Evolutionary conservation across 2,113 vertebrate genomes (phyloP), one percentile per base, ranked within the genome.

Genomic region (Leiothrix lutea): DNA sequence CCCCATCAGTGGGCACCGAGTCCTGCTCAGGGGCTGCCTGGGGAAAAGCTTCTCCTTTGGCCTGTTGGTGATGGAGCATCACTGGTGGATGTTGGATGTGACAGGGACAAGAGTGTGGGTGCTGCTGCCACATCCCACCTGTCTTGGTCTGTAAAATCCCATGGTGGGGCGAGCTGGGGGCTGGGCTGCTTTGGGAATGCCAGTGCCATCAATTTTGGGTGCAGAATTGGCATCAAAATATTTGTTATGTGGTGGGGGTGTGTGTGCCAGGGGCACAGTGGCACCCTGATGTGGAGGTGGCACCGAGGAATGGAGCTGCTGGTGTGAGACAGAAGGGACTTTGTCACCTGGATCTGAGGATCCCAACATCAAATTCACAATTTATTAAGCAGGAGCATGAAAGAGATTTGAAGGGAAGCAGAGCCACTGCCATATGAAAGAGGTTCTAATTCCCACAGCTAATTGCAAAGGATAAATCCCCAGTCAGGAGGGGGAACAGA

Each of bases 401-500:
- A 81, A 79, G 69, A 86, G 54, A 40, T 86, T 69, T 62, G 78
- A 91, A 84, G 72, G 61, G 60, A 84, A 92, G 73, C 65, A 4
- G 3, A 88, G 42, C 24, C 1, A 1, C 80, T 74, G 86, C 61
- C 11, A 4, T 25, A 21, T 64, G 47, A 86, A 83, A 92, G 67
- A 38, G 51, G 17, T 67, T 89, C 36, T 82, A 57, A 95, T 89
- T 85, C 88, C 65, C 14, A 21, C 50, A 65, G 62, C 80, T 95
- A 79, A 91, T 94, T 95, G 56, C n/a, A 35, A 77, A 79, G 78
- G 57, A 64, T 45, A 91, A 95, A 87, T 87, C 44, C 47, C 40
- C 72, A 35, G 17, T 3, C 9, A 8, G 38, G 72, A 83, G 64
- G 65, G 62, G 67, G 26, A 2, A 31, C n/a, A 35, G 31, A 62